Conservation (phyloP, 2,888 invertebrate genomes). For the Xylophagus ater region DNA sequence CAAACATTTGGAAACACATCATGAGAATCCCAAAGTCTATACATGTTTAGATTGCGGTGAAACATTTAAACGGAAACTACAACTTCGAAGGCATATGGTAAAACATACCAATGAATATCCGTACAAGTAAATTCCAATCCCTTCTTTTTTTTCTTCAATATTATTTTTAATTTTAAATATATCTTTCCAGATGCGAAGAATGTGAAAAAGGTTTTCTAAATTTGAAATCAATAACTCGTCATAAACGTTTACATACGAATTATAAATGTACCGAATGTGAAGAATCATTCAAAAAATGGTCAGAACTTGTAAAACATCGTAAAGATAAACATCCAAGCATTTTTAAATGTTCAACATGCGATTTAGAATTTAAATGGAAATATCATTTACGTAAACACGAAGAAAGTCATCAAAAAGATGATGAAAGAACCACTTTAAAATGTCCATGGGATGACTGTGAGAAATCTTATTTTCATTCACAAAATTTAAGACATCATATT, state of each 20-base stretch:
- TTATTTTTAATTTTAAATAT: constrained; percentile 15
- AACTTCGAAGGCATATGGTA: constrained; percentile 46
- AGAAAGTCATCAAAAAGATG: constrained; percentile 23
- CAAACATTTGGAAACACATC: constrained; percentile 45
- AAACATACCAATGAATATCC: constrained; percentile 42
- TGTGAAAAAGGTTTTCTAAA: constrained; percentile 44
- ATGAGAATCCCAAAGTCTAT: constrained; percentile 39
- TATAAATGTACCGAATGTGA: constrained; percentile 43
- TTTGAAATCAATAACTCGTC: constrained; percentile 41
- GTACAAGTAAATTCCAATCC: constrained; percentile 19
- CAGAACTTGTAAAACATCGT: constrained; percentile 40
- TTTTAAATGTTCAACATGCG: constrained; percentile 26
- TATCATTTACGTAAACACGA: constrained; percentile 19
- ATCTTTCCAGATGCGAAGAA: constrained; percentile 41
- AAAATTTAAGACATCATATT: constrained; percentile 47
- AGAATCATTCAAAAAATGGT: constrained; percentile 41
- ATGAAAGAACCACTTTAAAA: constrained; percentile 20
- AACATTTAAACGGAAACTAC: constrained; percentile 46
- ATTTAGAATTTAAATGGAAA: constrained; percentile 23
- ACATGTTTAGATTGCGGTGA: constrained; percentile 43
- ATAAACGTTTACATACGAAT: constrained; percentile 41
- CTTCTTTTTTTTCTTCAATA: constrained; percentile 24
- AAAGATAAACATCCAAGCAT: constrained; percentile 19
- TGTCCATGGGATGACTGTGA: constrained; percentile 36
- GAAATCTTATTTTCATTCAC: constrained; percentile 42